Evolutionary conservation across 2,113 vertebrate genomes (phyloP).

Genomic region (Sorex araneus): DNA sequence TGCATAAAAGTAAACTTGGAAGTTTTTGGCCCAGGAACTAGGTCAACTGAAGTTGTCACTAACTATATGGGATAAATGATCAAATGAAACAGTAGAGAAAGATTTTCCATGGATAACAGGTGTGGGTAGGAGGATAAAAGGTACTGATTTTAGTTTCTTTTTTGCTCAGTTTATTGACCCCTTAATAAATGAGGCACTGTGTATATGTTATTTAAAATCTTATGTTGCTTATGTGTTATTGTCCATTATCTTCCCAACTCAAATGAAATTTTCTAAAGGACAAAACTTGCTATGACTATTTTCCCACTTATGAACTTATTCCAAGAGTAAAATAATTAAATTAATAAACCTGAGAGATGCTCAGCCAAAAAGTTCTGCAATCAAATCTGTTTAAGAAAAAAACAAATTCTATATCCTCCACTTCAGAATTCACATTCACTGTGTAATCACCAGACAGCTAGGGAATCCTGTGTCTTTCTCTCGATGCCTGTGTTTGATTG

Average conservation of each 20-base stretch:
- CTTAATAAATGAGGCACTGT: background rate
- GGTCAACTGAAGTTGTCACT: background rate
- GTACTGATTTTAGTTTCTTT: conserved; percentile 5
- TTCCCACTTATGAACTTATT: background rate
- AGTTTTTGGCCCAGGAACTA: background rate
- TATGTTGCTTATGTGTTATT: background rate
- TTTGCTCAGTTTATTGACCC: background rate
- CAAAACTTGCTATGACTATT: background rate
- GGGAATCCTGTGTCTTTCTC: no score
- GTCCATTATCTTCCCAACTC: background rate
- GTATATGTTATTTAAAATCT: background rate
- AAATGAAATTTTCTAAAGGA: conserved; percentile 24
- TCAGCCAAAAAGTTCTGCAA: conserved; percentile 6
- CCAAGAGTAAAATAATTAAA: background rate
- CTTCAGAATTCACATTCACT: conserved; percentile 23
- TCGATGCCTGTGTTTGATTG: no score
- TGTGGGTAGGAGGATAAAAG: background rate
- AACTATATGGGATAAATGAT: background rate
- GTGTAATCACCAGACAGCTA: no score
- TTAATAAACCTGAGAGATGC: background rate
- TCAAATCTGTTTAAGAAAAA: conserved; percentile 45
- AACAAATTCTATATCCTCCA: background rate
- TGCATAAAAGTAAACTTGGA: background rate
- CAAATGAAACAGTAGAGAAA: background rate
- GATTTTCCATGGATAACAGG: background rate